phyloP scores from a whole-genome alignment of 2,797 vertebrate genomes.

The Fistularia commersonii region DNA sequence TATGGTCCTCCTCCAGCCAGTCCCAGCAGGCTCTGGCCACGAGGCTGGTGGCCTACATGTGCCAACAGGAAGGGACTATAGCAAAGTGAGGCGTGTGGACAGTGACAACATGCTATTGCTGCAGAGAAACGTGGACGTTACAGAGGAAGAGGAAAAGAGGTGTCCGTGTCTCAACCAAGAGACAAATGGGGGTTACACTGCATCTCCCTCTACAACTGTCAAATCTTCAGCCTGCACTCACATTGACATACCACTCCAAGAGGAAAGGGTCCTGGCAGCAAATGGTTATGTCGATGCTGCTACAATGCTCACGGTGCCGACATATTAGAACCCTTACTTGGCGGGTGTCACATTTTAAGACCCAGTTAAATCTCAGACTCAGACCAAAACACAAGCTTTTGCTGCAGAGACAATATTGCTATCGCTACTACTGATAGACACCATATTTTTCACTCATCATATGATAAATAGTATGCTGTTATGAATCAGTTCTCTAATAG shows the following conservation, averaged over 20 bases:
- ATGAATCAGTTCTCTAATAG: too few relatives aligned
- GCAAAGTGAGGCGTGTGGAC: constrained; percentile 80
- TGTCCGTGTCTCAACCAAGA: constrained; percentile 49
- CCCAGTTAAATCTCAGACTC: too few relatives aligned
- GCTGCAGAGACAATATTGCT: too few relatives aligned
- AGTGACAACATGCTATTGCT: constrained; percentile 79
- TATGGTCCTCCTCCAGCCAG: constrained; percentile 76
- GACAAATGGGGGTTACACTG: constrained; percentile 26
- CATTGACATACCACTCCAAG: constrained; percentile 24
- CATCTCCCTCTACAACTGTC: constrained; percentile 21
- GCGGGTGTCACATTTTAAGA: background rate
- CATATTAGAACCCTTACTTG: constrained; percentile 23
- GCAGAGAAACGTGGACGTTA: constrained; percentile 62
- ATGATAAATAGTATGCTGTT: too few relatives aligned
- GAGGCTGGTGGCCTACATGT: constrained; percentile 1
- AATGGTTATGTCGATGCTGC: constrained; percentile 87
- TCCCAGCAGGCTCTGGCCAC: constrained; percentile 52
- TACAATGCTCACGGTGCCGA: constrained; percentile 65
- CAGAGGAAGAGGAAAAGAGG: constrained; percentile 13
- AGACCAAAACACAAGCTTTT: too few relatives aligned
- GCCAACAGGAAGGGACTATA: constrained; percentile 74
- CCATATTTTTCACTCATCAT: too few relatives aligned
- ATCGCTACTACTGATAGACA: too few relatives aligned
- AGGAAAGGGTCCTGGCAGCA: constrained; percentile 40
- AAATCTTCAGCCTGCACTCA: constrained; percentile 53